phyloP scores from a whole-genome alignment of 2,113 vertebrate species.

The Mastomys coucha region DNA sequence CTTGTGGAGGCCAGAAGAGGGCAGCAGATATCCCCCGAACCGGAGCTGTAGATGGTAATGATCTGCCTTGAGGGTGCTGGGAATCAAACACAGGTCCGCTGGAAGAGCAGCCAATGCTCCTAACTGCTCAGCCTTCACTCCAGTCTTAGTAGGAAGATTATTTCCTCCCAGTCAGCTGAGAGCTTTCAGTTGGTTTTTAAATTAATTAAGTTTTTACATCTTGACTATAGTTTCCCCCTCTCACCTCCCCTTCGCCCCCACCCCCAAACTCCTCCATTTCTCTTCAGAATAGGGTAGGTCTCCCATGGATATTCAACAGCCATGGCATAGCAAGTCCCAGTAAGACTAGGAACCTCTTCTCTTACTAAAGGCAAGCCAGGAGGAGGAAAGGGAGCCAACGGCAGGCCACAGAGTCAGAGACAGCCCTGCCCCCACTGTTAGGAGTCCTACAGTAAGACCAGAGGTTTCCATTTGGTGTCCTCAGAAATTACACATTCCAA shows the following conservation, averaged over 20 bases:
- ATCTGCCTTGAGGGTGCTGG: not conserved
- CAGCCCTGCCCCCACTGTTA: not conserved
- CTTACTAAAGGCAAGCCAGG: not conserved
- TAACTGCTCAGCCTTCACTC: not conserved
- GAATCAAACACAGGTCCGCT: not conserved
- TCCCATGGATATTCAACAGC: not conserved
- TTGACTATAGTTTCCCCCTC: not conserved
- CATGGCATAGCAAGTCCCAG: not conserved
- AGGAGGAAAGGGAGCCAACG: not conserved
- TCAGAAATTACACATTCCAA: not conserved
- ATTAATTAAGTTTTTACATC: not conserved
- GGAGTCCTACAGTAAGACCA: not conserved
- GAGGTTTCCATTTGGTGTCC: not conserved
- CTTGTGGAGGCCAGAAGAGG: not conserved
- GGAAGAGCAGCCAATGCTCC: not conserved
- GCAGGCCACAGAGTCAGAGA: not conserved
- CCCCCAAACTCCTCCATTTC: not conserved
- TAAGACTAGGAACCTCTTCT: not conserved
- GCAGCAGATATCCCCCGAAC: not conserved
- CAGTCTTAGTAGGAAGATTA: not conserved
- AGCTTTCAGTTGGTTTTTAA: not conserved
- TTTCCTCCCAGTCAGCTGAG: not conserved
- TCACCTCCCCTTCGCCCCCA: not conserved
- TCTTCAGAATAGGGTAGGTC: not conserved
- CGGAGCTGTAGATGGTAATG: not conserved